A percentile compares a stretch with the other conserved stretches of the same genome.
phyloP scores from a whole-genome alignment of 2,888 invertebrate genomes.

The Ectemnius cavifrons region DNA sequence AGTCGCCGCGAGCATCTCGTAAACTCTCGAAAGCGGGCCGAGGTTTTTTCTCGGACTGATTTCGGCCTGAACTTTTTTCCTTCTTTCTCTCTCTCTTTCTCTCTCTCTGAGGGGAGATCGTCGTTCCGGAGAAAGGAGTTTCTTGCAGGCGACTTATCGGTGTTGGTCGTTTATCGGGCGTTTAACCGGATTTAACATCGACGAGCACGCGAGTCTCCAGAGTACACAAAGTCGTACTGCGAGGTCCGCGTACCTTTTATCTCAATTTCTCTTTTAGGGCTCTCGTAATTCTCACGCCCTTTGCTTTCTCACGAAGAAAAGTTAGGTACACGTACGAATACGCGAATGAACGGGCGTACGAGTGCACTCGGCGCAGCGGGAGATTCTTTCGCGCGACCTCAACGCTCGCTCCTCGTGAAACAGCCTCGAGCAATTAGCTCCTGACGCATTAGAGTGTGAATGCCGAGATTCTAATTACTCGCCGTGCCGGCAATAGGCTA shows the following conservation, averaged over 20 bases:
- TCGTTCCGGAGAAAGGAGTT: neutral
- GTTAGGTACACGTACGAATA: no score
- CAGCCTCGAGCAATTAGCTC: no score
- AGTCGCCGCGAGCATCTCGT: slow-evolving; percentile 27
- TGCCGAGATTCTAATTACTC: no score
- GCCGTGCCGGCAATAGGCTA: no score
- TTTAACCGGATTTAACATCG: slow-evolving; percentile 3
- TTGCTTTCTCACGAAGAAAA: neutral
- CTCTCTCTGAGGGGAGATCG: neutral
- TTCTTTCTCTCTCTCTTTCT: neutral
- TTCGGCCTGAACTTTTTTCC: no score
- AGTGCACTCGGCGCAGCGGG: no score
- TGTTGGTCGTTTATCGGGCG: neutral
- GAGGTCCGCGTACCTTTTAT: neutral
- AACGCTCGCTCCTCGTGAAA: no score
- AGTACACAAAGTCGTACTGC: no score
- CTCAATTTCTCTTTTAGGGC: neutral
- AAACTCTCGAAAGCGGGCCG: slow-evolving; percentile 16
- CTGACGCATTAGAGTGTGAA: no score
- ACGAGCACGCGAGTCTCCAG: neutral
- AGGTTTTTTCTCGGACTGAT: no score
- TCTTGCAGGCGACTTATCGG: neutral
- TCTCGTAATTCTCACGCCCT: slow-evolving; percentile 1
- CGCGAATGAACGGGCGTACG: no score
- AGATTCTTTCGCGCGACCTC: no score